Conservation (phyloP, 2,797 vertebrate species). For the Dryobates pubescens region DNA sequence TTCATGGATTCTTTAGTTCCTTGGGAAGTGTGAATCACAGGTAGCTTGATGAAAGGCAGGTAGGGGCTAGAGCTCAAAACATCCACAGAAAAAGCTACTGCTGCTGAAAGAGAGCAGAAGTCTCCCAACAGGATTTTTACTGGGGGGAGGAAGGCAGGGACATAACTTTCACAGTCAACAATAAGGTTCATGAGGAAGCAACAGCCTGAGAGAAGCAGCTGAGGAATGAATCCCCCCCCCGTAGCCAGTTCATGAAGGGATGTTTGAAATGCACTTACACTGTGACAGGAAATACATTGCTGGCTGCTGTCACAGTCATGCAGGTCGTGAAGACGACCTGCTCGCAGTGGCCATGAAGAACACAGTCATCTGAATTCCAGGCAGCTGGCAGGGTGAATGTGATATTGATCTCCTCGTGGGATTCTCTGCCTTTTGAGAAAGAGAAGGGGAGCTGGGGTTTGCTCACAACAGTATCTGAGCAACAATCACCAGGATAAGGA, state of each 20-base stretch:
- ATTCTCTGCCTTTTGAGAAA: constrained; percentile 87
- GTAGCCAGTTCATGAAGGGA: neutral
- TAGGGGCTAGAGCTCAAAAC: neutral
- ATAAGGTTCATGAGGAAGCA: neutral
- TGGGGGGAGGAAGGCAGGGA: neutral
- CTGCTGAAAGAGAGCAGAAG: neutral
- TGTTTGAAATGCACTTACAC: constrained; percentile 84
- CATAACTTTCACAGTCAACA: fast-evolving
- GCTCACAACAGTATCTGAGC: neutral
- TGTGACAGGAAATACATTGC: constrained; percentile 92
- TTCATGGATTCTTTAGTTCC: neutral
- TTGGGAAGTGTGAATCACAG: neutral
- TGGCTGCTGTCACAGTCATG: constrained; percentile 93
- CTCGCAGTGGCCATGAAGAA: constrained; percentile 94
- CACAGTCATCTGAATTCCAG: constrained; percentile 96
- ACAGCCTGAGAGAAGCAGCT: neutral
- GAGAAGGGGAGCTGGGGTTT: neutral
- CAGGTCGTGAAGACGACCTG: constrained; percentile 96
- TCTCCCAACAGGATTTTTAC: neutral
- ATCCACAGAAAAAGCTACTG: neutral
- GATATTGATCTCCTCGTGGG: constrained; percentile 97
- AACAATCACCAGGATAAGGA: neutral
- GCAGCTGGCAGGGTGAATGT: constrained; percentile 94
- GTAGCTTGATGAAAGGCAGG: neutral
- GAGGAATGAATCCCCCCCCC: neutral